Base-by-base conservation (phyloP, 53 echinoderm and acorn worm species). In the Patiria pectinifera region DNA sequence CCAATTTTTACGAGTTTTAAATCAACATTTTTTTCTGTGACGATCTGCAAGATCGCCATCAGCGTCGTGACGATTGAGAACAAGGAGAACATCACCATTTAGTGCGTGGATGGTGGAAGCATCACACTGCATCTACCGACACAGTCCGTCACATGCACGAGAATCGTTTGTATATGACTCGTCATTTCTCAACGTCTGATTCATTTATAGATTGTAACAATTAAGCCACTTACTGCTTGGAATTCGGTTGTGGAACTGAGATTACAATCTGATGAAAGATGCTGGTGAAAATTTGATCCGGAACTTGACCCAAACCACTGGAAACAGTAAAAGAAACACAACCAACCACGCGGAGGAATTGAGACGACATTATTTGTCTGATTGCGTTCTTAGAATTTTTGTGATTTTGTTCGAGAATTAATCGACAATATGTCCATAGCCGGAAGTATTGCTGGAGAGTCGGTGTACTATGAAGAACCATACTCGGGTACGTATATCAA, bases 391-490 rank as follows among this genome's bases (percentile, higher is more conserved):
- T 45, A 11, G 14, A 5, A 45, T 53, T 53, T 0, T 76, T 47
- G 81, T 71, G 25, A 11, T 45, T 19, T 23, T 24, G 4, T 45
- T 35, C 44, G 18, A 9, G 23, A 15, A 8, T 76, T 10, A 69
- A 43, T 25, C 44, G 66, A 71, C 70, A 44, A 6, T 6, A 96
- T 96, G 96, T 96, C 96, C 48, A 92, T 96, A 10, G 93, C 96
- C 61, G 96, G 96, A 62, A 95, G 95, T 89, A 86, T 92, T 4
- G 89, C 92, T 45, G 96, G 94, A n/a, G 97, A 96, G 71, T 96
- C 96, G 18, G 94, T 97, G 59, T 97, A 94, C 83, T 97, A 93
- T 87, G 97, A 97, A 69, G 93, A 95, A 45, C 94, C 97, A 49
- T 97, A 97, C 84, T 79, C 95, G 62, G 90, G 97, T 97, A 87